Evolutionary conservation across 2,888 invertebrate genomes (phyloP).

Genomic region (Trissolcus brochymenae): DNA sequence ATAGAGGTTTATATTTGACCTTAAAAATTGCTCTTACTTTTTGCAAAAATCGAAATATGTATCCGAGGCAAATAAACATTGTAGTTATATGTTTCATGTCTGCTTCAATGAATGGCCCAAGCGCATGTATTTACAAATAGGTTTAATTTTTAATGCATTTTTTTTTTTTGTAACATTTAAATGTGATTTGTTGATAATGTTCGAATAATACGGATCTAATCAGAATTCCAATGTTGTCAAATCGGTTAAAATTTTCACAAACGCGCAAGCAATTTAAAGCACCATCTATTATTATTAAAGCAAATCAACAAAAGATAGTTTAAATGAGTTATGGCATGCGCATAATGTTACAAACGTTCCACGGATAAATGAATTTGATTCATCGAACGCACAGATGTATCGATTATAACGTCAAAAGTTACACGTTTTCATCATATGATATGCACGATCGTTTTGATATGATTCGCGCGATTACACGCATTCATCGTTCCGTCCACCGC

Average conservation of each 20-base stretch:
- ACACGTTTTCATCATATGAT: constrained; percentile 53
- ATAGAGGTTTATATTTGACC: neutral
- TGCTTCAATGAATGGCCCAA: no score
- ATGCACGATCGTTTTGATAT: constrained; percentile 55
- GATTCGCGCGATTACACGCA: constrained; percentile 57
- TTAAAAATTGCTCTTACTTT: neutral
- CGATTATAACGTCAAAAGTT: constrained; percentile 54
- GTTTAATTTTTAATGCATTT: no score
- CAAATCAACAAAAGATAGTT: constrained; percentile 29
- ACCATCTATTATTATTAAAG: constrained; percentile 21
- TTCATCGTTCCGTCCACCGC: constrained; percentile 52
- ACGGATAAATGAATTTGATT: constrained; percentile 50
- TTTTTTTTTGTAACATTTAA: no score
- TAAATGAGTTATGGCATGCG: constrained; percentile 39
- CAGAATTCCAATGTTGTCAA: constrained; percentile 6
- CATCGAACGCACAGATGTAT: constrained; percentile 48
- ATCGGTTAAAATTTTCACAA: neutral
- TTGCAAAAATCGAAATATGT: no score
- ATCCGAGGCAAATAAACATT: no score
- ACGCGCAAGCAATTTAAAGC: neutral
- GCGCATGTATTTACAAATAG: no score
- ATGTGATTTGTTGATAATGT: neutral
- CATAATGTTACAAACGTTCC: constrained; percentile 35
- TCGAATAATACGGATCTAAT: neutral
- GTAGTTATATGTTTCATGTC: no score